Evolutionary conservation across 1,140 invertebrate genomes (phyloP), one percentile per base, ranked within the genome.

Genomic region (Matsumurasca onukii): DNA sequence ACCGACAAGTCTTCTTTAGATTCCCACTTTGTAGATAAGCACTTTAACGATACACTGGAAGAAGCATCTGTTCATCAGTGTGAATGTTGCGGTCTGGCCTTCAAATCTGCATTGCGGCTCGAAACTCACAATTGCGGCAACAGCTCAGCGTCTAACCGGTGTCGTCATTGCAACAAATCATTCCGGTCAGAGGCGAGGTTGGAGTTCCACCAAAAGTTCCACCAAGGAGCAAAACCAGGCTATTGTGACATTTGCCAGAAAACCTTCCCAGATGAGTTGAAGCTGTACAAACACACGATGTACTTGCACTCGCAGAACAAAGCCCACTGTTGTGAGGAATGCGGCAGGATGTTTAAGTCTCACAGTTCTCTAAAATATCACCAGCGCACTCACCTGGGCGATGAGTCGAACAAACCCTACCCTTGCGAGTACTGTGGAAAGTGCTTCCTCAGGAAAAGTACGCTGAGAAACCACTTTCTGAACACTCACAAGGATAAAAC

Each of bases 381-480:
- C 39, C 65, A 68, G 45, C 52, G 70, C 29, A 55, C 69, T 48
- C 69, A 73, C 68, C 70, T 64, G 30, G 65, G 66, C 63, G 68
- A 70, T 12, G 63, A 63, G 24, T 27, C 59, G 2, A 62, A 67
- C 24, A 72, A 72, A 59, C 73, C 71, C n/a, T 74, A 59, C 52
- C 29, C 64, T 17, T 75, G 74, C 64, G 74, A 75, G 25, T 68
- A 67, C 13, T 75, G 74, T 69, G 71, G 71, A 3, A 75, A 73
- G 66, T 70, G 48, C 30, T 75, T 71, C 52, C 67, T 69, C 13
- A 49, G 69, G n/a, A 73, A 72, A 70, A 67, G 67, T 52, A 71
- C 70, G 66, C 57, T 75, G 31, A 69, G 66, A 30, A 73, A 70
- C 49, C 74, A 75, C 57, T 62, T 75, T 20, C n/a, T 69, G 15